Evolutionary conservation across 2,113 vertebrate genomes (phyloP).

Genomic region (Lophochroa leadbeateri): DNA sequence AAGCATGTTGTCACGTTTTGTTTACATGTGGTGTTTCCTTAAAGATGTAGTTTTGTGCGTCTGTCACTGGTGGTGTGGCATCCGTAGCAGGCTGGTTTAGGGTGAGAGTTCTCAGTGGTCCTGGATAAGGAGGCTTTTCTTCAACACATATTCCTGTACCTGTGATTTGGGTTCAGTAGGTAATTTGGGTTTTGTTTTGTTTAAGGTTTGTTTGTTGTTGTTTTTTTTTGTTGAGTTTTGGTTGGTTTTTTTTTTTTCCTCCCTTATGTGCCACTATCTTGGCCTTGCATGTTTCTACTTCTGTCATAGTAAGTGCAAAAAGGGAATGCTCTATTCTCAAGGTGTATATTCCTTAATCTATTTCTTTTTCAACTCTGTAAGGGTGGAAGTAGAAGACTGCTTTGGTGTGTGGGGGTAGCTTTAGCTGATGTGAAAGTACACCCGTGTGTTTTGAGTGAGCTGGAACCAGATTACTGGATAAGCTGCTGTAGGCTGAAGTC

Average conservation of each 20-base stretch:
- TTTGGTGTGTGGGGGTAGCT: not conserved
- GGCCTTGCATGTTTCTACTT: not conserved
- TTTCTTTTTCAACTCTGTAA: not conserved
- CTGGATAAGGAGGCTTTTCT: not conserved
- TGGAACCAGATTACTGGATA: not conserved
- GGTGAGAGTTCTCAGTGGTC: not conserved
- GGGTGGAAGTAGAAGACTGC: not conserved
- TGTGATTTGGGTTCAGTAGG: not conserved
- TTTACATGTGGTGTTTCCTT: not conserved
- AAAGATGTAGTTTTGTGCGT: not conserved
- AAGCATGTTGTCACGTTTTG: not conserved
- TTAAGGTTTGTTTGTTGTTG: not conserved
- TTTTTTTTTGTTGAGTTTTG: not conserved
- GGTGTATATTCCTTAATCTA: not conserved
- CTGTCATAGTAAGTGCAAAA: not conserved
- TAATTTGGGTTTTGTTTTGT: not conserved
- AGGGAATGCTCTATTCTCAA: not conserved
- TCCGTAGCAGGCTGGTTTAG: not conserved
- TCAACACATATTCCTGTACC: not conserved
- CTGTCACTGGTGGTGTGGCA: not conserved
- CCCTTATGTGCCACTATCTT: rapidly evolving
- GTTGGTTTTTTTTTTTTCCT: too few species aligned
- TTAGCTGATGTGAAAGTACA: not conserved
- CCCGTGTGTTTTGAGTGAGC: not conserved
- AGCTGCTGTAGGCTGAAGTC: not conserved